phyloP scores from a whole-genome alignment of 2,797 vertebrate species.

The Triplophysa bombifrons region DNA sequence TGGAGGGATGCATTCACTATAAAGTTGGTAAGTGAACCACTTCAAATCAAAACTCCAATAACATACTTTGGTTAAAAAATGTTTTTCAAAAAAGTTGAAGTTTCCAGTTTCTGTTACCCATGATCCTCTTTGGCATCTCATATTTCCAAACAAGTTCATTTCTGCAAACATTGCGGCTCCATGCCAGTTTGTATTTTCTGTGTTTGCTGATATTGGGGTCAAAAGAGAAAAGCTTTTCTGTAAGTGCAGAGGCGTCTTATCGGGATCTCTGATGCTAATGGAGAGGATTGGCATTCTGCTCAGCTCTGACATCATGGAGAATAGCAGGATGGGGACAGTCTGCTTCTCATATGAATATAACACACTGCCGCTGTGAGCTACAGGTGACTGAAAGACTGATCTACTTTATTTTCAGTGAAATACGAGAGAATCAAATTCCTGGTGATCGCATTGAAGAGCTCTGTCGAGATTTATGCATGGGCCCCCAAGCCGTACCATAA shows the following conservation, averaged over 20 bases:
- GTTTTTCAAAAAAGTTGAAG: not conserved
- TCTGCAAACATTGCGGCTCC: not conserved
- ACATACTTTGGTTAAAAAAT: too few species aligned
- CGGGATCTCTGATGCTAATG: conserved; percentile 16
- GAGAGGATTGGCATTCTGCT: not conserved
- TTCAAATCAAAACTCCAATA: too few species aligned
- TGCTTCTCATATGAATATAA: conserved; percentile 22
- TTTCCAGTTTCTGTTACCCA: not conserved
- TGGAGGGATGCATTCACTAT: conserved; percentile 98
- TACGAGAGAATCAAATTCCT: conserved; percentile 91
- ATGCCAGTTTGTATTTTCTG: not conserved
- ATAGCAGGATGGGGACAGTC: not conserved
- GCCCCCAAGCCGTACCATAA: conserved; percentile 92
- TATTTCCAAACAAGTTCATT: not conserved
- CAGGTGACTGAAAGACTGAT: conserved; percentile 17
- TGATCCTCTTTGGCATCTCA: too few species aligned
- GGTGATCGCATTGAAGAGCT: conserved; percentile 90
- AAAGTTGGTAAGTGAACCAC: conserved; percentile 88
- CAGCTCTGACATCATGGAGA: not conserved
- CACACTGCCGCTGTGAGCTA: conserved; percentile 25
- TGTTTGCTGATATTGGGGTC: not conserved
- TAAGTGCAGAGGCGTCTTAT: conserved; percentile 7
- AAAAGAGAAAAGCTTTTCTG: not conserved
- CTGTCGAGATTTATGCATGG: conserved; percentile 91
- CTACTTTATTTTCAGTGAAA: conserved; percentile 76